Percentiles rank a stretch among this genome's conserved stretches.
phyloP scores from a whole-genome alignment of 2,888 invertebrate genomes.

The Apotomis capreana region DNA sequence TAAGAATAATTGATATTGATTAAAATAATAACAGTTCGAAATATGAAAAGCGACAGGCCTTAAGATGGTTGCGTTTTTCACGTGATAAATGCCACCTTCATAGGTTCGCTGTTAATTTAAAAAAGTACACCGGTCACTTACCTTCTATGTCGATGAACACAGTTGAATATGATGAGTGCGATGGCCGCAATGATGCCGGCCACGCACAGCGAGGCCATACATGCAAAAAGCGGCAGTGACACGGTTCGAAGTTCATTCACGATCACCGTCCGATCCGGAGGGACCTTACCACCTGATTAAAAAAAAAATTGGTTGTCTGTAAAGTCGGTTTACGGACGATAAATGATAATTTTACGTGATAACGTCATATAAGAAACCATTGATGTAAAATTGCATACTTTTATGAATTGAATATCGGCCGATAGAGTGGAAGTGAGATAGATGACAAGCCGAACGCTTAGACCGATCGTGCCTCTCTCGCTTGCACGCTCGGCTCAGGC shows the following conservation, averaged over 20 bases:
- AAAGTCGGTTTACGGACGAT: not conserved
- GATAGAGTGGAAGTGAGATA: too few species aligned
- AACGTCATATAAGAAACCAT: too few species aligned
- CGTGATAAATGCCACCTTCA: too few species aligned
- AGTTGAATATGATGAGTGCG: slow-evolving; percentile 95
- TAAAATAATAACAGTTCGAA: too few species aligned
- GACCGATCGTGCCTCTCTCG: too few species aligned
- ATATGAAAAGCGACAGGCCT: too few species aligned
- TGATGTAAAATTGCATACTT: too few species aligned
- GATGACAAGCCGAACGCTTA: too few species aligned
- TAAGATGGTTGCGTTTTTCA: too few species aligned
- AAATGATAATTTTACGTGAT: not conserved
- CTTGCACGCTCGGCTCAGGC: too few species aligned
- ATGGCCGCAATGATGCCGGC: slow-evolving; percentile 94
- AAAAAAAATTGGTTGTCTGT: not conserved
- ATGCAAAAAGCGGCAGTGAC: slow-evolving; percentile 94
- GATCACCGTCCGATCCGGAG: slow-evolving; percentile 97
- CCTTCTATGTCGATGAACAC: slow-evolving; percentile 96
- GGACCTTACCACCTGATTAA: slow-evolving; percentile 90
- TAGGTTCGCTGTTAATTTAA: not conserved
- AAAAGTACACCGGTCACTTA: slow-evolving; percentile 64
- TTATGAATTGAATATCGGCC: too few species aligned
- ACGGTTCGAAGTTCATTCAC: slow-evolving; percentile 92
- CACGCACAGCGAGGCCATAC: slow-evolving; percentile 95
- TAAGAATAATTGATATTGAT: too few species aligned